Percentiles rank a stretch among this genome's conserved stretches.
Conservation (phyloP, 2,888 invertebrate species). For the Phortica magna region DNA sequence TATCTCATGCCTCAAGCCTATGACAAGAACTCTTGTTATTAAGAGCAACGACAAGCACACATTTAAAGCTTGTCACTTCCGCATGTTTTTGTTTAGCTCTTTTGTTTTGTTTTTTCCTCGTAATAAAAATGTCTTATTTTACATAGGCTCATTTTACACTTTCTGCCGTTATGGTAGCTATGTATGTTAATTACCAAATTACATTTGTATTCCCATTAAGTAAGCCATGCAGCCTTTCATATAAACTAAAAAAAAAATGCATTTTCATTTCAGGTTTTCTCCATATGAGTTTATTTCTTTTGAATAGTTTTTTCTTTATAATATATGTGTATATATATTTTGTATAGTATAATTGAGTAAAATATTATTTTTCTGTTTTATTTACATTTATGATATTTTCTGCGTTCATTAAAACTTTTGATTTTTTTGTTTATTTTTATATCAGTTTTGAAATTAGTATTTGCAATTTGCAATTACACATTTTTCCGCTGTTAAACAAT, state of each 20-base stretch:
- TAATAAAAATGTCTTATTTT: too few species aligned
- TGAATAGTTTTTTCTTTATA: constrained; percentile 15
- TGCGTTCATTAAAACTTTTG: not conserved
- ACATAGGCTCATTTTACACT: too few species aligned
- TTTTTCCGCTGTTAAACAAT: constrained; percentile 14
- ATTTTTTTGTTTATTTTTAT: not conserved
- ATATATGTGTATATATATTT: constrained; percentile 25
- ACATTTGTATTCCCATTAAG: too few species aligned
- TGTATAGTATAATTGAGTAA: constrained; percentile 18
- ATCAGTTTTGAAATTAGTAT: not conserved
- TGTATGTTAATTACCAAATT: too few species aligned
- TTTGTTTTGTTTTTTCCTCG: too few species aligned
- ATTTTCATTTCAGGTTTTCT: constrained; percentile 26
- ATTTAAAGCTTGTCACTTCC: too few species aligned
- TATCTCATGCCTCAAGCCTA: too few species aligned
- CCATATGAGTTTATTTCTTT: constrained; percentile 8
- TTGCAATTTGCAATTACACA: not conserved
- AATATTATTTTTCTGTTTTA: constrained; percentile 12
- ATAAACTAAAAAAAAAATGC: constrained; percentile 12
- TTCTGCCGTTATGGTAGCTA: too few species aligned
- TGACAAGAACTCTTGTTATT: too few species aligned
- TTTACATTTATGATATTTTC: constrained; percentile 15
- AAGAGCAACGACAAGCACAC: too few species aligned
- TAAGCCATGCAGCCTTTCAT: too few species aligned
- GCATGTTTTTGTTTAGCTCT: too few species aligned